phyloP scores from a whole-genome alignment of 2,797 vertebrate genomes.

The Crenuchus spilurus region DNA sequence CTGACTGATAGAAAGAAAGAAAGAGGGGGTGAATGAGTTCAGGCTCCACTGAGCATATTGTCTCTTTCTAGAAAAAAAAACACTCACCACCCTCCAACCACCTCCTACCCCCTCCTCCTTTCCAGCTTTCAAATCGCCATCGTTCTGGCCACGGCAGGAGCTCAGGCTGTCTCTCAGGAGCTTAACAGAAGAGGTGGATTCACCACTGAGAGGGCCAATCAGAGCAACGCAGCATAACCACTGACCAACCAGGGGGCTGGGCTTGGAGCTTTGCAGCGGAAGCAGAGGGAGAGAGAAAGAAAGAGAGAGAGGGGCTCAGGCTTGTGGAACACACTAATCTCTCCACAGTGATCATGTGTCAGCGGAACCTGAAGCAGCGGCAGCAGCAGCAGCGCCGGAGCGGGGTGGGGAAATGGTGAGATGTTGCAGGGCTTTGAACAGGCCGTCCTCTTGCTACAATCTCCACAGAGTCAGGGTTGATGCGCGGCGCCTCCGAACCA shows the following conservation, averaged over 20 bases:
- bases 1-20: neutral
- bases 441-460: constrained; percentile 78
- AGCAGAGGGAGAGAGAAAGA: constrained; percentile 53
- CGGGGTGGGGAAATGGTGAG: constrained; percentile 88
- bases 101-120: constrained; percentile 41
- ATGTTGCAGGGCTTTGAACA: constrained; percentile 82
- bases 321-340: constrained; percentile 60
- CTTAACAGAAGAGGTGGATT: constrained; percentile 40
- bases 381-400: constrained; percentile 64
- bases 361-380: constrained; percentile 76
- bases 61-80: constrained; percentile 41
- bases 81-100: constrained; percentile 27
- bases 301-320: constrained; percentile 58
- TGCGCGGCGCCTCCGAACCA: constrained; percentile 76
- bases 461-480: constrained; percentile 84
- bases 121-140: constrained; percentile 40
- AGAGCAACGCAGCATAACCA: constrained; percentile 1
- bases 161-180: constrained; percentile 18
- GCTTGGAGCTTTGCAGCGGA: constrained; percentile 44
- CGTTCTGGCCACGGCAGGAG: constrained; percentile 35
- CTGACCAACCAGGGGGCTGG: constrained; percentile 37
- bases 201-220: constrained; percentile 31
- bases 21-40: constrained; percentile 26
- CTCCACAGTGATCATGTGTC: constrained; percentile 80
- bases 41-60: constrained; percentile 41